A percentile compares a stretch with the other conserved stretches of the same genome.
phyloP scores from a whole-genome alignment of 2,113 vertebrate genomes.

The Dipodomys stephensi region DNA sequence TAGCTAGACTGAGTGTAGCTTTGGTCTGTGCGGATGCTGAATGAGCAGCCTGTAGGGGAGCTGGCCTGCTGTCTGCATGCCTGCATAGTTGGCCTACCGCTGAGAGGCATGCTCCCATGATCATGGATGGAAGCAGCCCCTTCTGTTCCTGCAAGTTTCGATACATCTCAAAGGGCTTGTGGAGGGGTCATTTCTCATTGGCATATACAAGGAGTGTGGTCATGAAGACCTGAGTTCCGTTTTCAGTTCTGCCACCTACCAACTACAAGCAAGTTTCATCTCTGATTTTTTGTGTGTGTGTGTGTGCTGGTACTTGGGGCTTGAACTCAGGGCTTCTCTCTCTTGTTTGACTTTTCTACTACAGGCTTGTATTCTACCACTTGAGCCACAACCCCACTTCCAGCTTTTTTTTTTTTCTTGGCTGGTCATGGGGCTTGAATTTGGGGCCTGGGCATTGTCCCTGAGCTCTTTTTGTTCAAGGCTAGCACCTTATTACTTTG shows the following conservation, averaged over 20 bases:
- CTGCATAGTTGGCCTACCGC: neutral
- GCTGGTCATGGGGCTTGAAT: too few species aligned
- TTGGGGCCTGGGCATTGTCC: too few species aligned
- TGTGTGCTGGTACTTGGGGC: too few species aligned
- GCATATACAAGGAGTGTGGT: neutral
- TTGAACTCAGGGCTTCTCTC: too few species aligned
- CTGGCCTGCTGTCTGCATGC: neutral
- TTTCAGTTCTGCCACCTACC: neutral
- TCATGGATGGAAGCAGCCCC: neutral
- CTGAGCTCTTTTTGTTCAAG: too few species aligned
- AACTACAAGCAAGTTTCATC: neutral
- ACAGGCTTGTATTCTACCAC: too few species aligned
- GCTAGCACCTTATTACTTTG: too few species aligned
- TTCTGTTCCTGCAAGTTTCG: neutral
- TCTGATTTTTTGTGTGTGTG: too few species aligned
- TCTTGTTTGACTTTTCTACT: too few species aligned
- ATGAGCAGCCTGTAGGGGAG: neutral
- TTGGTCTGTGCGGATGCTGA: neutral
- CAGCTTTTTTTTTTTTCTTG: too few species aligned
- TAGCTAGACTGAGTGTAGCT: neutral
- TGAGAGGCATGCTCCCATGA: accelerated
- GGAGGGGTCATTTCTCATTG: neutral
- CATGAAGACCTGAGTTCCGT: neutral
- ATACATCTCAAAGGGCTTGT: neutral
- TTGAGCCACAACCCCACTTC: too few species aligned